Evolutionary conservation across 2,113 vertebrate species (phyloP).

Genomic region (Oncorhynchus kisutch): DNA sequence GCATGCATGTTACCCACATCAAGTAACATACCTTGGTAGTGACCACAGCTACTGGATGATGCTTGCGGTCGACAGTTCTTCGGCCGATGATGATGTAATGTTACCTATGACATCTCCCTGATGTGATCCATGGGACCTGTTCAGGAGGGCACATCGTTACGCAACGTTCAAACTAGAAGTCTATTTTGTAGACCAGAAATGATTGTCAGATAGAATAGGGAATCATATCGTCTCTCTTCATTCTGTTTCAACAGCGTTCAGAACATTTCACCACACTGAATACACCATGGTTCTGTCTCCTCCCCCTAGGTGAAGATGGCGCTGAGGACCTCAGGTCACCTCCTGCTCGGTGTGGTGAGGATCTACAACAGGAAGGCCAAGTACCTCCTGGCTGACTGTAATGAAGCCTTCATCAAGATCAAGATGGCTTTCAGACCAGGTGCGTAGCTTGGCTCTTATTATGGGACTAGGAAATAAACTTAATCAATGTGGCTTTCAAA

Average conservation of each 20-base stretch:
- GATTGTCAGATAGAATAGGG: too few relatives aligned
- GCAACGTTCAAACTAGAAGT: too few relatives aligned
- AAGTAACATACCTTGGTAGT: too few relatives aligned
- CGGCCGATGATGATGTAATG: too few relatives aligned
- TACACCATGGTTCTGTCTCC: too few relatives aligned
- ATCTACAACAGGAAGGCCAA: conserved; percentile 99
- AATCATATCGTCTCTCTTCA: background rate
- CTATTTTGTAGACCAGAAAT: too few relatives aligned
- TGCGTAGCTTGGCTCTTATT: conserved; percentile 48
- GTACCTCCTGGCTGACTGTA: conserved; percentile 98
- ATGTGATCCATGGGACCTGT: too few relatives aligned
- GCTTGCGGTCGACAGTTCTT: too few relatives aligned
- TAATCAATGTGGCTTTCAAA: conserved; percentile 98
- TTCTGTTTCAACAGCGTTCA: background rate
- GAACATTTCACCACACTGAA: background rate
- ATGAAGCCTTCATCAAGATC: conserved; percentile 99
- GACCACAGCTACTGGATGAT: too few relatives aligned
- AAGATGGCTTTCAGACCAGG: conserved; percentile 99
- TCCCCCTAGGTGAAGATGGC: conserved; percentile 95
- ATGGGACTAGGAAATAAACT: too few relatives aligned
- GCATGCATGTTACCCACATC: too few relatives aligned
- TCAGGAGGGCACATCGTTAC: too few relatives aligned
- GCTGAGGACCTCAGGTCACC: conserved; percentile 93
- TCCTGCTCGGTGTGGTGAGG: conserved; percentile 95
- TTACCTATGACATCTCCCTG: background rate